A percentile compares a stretch with the other conserved stretches of the same genome.
These are phyloP conservation scores for Tupaia chinensis DNA, from an alignment of 2,113 vertebrate species.

Conservation along the genomic window DNA sequence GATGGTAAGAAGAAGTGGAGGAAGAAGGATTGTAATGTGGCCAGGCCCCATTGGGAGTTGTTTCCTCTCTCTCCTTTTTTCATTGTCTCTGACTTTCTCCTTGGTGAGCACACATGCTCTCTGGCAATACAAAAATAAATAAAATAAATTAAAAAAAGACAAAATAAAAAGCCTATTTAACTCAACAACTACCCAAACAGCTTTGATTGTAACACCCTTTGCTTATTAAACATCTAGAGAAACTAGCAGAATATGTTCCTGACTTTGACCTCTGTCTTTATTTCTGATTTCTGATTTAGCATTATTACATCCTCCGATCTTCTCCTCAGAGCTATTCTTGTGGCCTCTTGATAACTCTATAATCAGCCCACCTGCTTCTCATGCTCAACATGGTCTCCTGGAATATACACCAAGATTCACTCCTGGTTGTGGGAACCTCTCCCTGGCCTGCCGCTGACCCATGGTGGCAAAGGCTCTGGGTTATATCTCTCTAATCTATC, in stretches of 20 bases:
- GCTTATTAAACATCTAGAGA: conserved; percentile 10
- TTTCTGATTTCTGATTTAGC: conserved; percentile 34
- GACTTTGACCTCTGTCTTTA: neutral
- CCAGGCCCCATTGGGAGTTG: no score
- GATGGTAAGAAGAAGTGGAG: no score
- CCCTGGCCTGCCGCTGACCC: neutral
- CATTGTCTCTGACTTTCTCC: no score
- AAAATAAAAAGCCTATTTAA: neutral
- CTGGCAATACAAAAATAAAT: no score
- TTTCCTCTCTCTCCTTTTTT: no score
- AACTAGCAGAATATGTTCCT: neutral
- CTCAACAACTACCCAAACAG: neutral
- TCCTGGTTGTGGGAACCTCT: neutral
- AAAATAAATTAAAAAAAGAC: neutral
- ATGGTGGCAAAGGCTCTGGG: neutral
- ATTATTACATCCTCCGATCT: neutral
- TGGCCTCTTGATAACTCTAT: neutral
- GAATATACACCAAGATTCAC: neutral
- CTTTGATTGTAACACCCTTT: neutral
- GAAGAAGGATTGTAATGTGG: no score
- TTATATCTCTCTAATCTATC: neutral
- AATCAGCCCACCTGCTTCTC: neutral
- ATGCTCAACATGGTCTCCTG: neutral
- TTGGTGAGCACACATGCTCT: no score
- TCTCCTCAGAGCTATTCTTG: neutral